Evolutionary conservation across 2,888 invertebrate species (phyloP).

Genomic region (Metacarcinus magister): DNA sequence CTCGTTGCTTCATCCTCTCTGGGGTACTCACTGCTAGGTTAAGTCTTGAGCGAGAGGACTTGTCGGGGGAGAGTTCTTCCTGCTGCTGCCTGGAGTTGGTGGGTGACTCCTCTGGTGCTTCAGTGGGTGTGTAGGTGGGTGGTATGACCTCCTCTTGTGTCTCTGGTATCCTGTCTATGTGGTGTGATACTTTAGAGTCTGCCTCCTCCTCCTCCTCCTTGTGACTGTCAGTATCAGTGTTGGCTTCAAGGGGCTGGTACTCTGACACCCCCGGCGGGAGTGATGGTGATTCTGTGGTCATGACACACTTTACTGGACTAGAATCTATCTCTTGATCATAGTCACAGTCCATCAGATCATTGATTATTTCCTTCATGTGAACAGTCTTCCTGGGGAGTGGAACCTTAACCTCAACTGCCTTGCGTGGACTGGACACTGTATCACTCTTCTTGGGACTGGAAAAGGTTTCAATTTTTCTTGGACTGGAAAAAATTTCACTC

Average conservation of each 20-base stretch:
- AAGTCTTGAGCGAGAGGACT: constrained; percentile 59
- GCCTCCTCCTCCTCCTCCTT: not conserved
- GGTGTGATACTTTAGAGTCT: not conserved
- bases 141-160: not conserved
- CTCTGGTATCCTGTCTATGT: not conserved
- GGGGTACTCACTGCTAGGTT: constrained; percentile 75
- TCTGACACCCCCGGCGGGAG: not conserved
- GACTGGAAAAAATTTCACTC: too few relatives aligned
- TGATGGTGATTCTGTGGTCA: not conserved
- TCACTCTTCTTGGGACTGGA: too few relatives aligned
- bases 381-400: not conserved
- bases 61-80: constrained; percentile 77
- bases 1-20: constrained; percentile 72
- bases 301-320: not conserved
- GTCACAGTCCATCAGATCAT: not conserved
- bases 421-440: too few relatives aligned
- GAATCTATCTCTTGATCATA: not conserved
- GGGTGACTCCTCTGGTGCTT: not conserved
- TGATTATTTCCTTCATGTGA: not conserved
- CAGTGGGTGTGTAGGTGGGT: not conserved
- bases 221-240: not conserved
- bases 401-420: not conserved
- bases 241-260: not conserved
- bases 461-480: too few relatives aligned
- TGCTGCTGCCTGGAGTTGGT: constrained; percentile 47